A percentile compares a stretch with the other conserved stretches of the same genome.
phyloP scores from a whole-genome alignment of 2,113 vertebrate genomes.

The Amblyopsis rosae region DNA sequence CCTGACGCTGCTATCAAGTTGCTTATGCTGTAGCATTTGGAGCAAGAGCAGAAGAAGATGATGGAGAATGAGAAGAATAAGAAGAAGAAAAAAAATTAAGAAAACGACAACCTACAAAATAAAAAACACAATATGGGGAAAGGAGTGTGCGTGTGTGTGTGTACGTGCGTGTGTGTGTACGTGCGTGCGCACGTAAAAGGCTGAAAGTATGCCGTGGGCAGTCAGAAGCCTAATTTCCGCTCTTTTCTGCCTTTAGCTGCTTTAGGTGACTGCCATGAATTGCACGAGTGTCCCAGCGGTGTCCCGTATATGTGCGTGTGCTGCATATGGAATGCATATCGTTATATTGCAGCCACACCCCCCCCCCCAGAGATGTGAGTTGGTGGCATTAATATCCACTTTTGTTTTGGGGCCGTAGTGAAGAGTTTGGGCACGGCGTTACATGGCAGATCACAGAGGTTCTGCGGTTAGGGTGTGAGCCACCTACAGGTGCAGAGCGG shows the following conservation, averaged over 20 bases:
- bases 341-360: neutral
- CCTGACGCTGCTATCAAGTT: too few relatives aligned
- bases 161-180: neutral
- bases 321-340: neutral
- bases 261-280: slow-evolving; percentile 20
- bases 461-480: slow-evolving; percentile 46
- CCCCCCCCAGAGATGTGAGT: neutral
- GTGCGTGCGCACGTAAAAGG: neutral
- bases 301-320: neutral
- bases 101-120: too few relatives aligned
- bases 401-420: neutral
- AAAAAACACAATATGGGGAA: neutral
- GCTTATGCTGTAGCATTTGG: too few relatives aligned
- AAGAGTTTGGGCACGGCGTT: neutral
- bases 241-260: slow-evolving; percentile 46
- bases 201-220: slow-evolving; percentile 48
- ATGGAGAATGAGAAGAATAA: too few relatives aligned
- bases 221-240: slow-evolving; percentile 35
- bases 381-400: neutral
- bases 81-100: too few relatives aligned
- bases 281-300: neutral
- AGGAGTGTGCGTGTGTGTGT: neutral
- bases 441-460: slow-evolving; percentile 38
- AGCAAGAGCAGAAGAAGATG: too few relatives aligned
- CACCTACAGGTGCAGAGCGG: slow-evolving; percentile 48